Evolutionary conservation across 2,888 invertebrate species (phyloP).

Genomic region (Clusia tigrina): DNA sequence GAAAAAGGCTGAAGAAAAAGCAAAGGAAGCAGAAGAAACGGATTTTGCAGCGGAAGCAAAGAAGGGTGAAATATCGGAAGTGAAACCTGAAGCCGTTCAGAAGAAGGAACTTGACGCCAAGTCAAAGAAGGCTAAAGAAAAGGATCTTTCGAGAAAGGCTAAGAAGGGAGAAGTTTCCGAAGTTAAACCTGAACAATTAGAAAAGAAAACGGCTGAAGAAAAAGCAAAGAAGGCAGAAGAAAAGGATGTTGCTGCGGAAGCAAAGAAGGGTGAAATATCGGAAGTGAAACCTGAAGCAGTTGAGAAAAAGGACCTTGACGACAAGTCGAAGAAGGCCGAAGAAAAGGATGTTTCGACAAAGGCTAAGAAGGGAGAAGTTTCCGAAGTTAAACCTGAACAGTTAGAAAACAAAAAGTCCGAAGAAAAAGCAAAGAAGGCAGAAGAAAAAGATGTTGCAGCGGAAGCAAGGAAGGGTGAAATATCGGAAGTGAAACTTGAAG

Average conservation of each 20-base stretch:
- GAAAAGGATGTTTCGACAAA: neutral
- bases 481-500: neutral
- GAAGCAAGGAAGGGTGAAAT: neutral
- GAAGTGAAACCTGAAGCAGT: neutral
- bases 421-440: neutral
- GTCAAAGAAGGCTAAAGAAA: neutral
- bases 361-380: neutral
- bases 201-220: neutral
- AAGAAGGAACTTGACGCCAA: neutral
- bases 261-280: neutral
- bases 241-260: neutral
- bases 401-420: neutral
- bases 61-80: neutral
- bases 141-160: neutral
- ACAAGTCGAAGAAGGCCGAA: neutral
- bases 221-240: neutral
- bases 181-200: neutral
- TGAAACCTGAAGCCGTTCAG: neutral
- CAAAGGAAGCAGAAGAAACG: neutral
- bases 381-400: neutral
- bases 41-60: neutral
- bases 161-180: neutral
- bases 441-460: neutral
- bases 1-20: neutral
- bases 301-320: neutral